Conservation (phyloP, 2,113 vertebrate genomes). For the Rattus norvegicus region GRCr8 NC_086025.1:31948501-31949000, state of each 20-base stretch:
- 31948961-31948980: background rate
- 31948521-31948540: background rate
- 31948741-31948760: background rate
- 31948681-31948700: background rate
- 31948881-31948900: background rate
- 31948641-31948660: slow-evolving; percentile 29
- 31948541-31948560: background rate
- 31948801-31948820: background rate
- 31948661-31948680: background rate
- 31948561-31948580: background rate
- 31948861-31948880: background rate
- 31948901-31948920: background rate
- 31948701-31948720: background rate
- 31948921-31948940: background rate
- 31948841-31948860: background rate
- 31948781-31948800: background rate
- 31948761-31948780: background rate
- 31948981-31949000: background rate
- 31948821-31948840: background rate
- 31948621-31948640: background rate
- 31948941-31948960: background rate
- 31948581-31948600: background rate
- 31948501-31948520: background rate
- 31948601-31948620: background rate
- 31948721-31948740: background rate